phyloP scores from a whole-genome alignment of 2,113 vertebrate species.

The Muntiacus muntjak region DNA sequence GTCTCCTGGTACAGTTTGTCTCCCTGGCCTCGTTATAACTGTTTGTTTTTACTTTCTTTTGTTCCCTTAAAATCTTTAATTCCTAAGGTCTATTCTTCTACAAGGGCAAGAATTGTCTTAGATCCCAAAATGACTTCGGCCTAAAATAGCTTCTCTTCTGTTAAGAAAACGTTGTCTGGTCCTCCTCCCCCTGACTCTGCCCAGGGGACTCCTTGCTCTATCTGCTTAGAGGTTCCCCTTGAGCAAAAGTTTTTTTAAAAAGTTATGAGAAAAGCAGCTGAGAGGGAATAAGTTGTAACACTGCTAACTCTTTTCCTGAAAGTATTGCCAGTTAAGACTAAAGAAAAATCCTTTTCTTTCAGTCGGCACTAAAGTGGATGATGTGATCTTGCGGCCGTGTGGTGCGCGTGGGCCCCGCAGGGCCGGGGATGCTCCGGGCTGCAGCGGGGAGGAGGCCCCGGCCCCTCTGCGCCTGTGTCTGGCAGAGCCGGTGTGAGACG shows the following conservation, averaged over 20 bases:
- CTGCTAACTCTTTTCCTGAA: neutral
- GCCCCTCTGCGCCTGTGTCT: too few relatives aligned
- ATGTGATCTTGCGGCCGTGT: neutral
- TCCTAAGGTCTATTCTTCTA: neutral
- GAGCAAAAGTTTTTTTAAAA: neutral
- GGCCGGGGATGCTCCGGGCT: too few relatives aligned
- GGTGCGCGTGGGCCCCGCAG: too few relatives aligned
- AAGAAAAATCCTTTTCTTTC: neutral
- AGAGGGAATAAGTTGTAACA: neutral
- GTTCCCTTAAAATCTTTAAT: neutral
- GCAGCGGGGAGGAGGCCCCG: too few relatives aligned
- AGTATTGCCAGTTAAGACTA: neutral
- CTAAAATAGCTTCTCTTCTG: neutral
- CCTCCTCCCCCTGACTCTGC: neutral
- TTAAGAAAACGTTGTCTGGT: neutral
- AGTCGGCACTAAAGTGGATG: neutral
- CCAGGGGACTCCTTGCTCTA: neutral
- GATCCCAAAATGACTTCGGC: neutral
- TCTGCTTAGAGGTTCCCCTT: neutral
- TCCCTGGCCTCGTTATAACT: neutral
- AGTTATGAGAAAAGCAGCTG: neutral
- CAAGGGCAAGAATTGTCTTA: neutral
- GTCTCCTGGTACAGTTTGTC: neutral
- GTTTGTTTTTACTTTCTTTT: neutral
- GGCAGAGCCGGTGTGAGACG: too few relatives aligned